Conservation (phyloP, 2,888 invertebrate genomes). For the Parapristionchus giblindavisi region DNA sequence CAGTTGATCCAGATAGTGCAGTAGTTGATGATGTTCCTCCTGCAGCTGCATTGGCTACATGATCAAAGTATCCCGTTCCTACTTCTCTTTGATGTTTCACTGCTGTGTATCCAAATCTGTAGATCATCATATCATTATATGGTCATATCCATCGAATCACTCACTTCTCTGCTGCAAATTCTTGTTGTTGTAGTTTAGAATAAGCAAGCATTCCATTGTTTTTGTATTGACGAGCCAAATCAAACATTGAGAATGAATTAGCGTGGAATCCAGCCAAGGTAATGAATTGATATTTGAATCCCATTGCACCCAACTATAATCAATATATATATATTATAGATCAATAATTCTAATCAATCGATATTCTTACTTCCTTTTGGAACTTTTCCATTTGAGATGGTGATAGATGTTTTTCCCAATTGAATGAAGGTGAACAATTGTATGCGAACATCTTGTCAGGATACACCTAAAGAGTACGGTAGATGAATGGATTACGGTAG, state of each 20-base stretch:
- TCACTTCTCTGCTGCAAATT: conserved; percentile 68
- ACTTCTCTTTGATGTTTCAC: conserved; percentile 71
- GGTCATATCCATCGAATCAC: background rate
- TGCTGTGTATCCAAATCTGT: conserved; percentile 69
- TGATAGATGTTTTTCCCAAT: conserved; percentile 70
- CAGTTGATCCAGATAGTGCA: conserved; percentile 69
- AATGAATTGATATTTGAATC: conserved; percentile 72
- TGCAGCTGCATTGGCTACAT: conserved; percentile 66
- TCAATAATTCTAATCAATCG: background rate
- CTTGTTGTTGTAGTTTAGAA: conserved; percentile 69
- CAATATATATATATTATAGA: background rate
- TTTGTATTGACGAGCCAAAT: conserved; percentile 69
- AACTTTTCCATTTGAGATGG: conserved; percentile 69
- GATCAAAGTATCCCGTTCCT: conserved; percentile 71
- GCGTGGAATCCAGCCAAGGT: conserved; percentile 71
- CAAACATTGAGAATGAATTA: conserved; percentile 70
- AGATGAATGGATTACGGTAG: background rate
- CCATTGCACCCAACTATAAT: conserved; percentile 69
- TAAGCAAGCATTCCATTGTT: conserved; percentile 69
- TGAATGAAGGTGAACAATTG: conserved; percentile 70
- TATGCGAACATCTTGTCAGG: conserved; percentile 69
- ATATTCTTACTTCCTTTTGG: conserved; percentile 50
- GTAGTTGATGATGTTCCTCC: conserved; percentile 63
- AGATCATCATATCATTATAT: conserved; percentile 25
- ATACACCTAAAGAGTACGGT: conserved; percentile 45